Percentiles rank a stretch among this genome's conserved stretches.
Conservation (phyloP, 2,888 invertebrate genomes). For the Drosophila ustulata region DNA sequence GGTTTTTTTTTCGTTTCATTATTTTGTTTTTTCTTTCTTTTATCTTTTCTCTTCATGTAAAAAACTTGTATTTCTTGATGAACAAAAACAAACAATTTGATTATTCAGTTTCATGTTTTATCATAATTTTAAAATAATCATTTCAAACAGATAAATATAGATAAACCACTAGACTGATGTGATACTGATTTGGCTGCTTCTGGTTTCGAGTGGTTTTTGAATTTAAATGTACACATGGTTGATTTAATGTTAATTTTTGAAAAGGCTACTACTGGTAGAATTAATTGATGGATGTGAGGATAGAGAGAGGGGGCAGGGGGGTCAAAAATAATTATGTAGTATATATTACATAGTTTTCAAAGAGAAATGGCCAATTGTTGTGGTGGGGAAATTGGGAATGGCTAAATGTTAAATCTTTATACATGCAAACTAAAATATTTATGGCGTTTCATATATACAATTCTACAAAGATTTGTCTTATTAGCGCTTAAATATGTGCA, state of each 20-base stretch:
- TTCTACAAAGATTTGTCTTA: conserved; percentile 60
- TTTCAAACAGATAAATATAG: conserved; percentile 72
- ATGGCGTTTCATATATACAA: conserved; percentile 45
- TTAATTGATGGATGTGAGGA: conserved; percentile 11
- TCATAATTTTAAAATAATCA: conserved; percentile 73
- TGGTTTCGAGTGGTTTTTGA: conserved; percentile 9
- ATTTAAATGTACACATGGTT: conserved; percentile 17
- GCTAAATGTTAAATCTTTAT: conserved; percentile 62
- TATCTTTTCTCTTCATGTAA: conserved; percentile 69
- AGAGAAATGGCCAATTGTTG: conserved; percentile 18
- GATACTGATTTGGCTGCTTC: conserved; percentile 28
- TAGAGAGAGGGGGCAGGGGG: background rate
- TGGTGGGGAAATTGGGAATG: conserved; percentile 58
- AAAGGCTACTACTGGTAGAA: conserved; percentile 48
- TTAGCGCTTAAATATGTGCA: conserved; percentile 64
- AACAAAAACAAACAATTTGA: conserved; percentile 79
- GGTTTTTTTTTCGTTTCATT: conserved; percentile 63
- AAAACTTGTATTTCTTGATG: conserved; percentile 74
- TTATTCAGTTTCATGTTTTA: conserved; percentile 66
- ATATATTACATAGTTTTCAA: conserved; percentile 36
- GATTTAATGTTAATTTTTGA: conserved; percentile 23
- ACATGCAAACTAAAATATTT: conserved; percentile 69
- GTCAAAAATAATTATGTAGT: conserved; percentile 16
- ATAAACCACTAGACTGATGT: conserved; percentile 50
- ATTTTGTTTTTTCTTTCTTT: conserved; percentile 58